Conservation (phyloP, 2,113 vertebrate species). For the Odobenus rosmarus region DNA sequence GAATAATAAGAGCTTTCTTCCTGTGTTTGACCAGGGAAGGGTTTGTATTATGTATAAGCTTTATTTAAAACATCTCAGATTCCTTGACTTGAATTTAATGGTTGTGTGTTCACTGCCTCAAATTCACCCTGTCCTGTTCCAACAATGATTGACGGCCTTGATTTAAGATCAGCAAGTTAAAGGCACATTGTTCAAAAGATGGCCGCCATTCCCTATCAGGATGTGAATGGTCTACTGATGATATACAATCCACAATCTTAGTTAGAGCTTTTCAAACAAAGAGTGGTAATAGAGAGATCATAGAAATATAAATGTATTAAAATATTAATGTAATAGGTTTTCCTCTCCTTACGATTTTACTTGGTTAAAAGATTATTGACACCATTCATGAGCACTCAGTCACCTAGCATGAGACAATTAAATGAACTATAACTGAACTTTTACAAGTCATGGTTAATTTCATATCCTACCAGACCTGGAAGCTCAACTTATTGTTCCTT, state of each 20-base stretch:
- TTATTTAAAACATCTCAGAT: neutral
- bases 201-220: neutral
- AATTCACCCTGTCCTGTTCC: slow-evolving; percentile 43
- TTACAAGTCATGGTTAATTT: slow-evolving; percentile 30
- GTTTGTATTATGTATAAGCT: neutral
- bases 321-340: neutral
- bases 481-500: neutral
- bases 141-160: slow-evolving; percentile 35
- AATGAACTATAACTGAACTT: slow-evolving; percentile 44
- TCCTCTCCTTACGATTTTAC: slow-evolving; percentile 38
- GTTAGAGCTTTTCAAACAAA: slow-evolving; percentile 22
- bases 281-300: neutral
- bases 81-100: slow-evolving; percentile 26
- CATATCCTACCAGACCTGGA: neutral
- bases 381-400: neutral
- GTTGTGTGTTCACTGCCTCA: slow-evolving; percentile 21
- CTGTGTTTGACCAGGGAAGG: neutral
- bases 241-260: neutral
- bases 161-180: slow-evolving; percentile 11
- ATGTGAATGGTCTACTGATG: neutral
- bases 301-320: slow-evolving; percentile 37
- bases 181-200: slow-evolving; percentile 21
- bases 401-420: neutral
- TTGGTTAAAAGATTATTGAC: slow-evolving; percentile 44
- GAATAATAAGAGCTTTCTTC: slow-evolving; percentile 23